Percentiles rank a stretch among this genome's conserved stretches.
These are phyloP conservation scores for Hermetia illucens DNA, from an alignment of 1,140 invertebrate genomes.

Conservation along the genomic window DNA sequence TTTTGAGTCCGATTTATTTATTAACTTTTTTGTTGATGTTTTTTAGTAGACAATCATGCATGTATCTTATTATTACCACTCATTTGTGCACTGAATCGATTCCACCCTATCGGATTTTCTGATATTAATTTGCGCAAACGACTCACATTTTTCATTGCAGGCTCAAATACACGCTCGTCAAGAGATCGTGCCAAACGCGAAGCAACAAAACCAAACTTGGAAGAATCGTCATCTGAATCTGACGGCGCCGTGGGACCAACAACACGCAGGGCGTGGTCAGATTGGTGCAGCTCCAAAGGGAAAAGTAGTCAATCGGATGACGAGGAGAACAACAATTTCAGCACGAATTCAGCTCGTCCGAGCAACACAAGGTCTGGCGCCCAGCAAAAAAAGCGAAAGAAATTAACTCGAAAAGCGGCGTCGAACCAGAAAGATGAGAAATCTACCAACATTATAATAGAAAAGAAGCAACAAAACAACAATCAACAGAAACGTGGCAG, in stretches of 20 bases:
- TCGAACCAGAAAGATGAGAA: not conserved
- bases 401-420: conserved; percentile 25
- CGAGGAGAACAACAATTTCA: conserved; percentile 30
- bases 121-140: too few species aligned
- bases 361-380: conserved; percentile 15
- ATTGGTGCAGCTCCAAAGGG: conserved; percentile 46
- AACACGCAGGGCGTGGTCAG: conserved; percentile 58
- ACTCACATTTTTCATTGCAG: conserved; percentile 10
- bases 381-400: conserved; percentile 24
- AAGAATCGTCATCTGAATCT: conserved; percentile 29
- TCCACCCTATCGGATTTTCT: too few species aligned
- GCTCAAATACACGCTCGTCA: conserved; percentile 21
- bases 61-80: too few species aligned
- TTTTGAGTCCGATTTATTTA: too few species aligned
- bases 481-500: conserved; percentile 12
- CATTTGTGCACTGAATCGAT: too few species aligned
- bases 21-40: too few species aligned
- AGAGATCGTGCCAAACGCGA: conserved; percentile 29
- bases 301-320: conserved; percentile 42
- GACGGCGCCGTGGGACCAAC: conserved; percentile 43
- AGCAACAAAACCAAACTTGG: conserved; percentile 17
- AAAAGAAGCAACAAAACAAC: conserved; percentile 18
- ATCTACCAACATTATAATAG: conserved; percentile 19
- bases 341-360: conserved; percentile 6
- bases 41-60: too few species aligned